These are phyloP conservation scores for Orchesella flavescens DNA, from an alignment of 2,888 invertebrate species.

Conservation along the genomic window DNA sequence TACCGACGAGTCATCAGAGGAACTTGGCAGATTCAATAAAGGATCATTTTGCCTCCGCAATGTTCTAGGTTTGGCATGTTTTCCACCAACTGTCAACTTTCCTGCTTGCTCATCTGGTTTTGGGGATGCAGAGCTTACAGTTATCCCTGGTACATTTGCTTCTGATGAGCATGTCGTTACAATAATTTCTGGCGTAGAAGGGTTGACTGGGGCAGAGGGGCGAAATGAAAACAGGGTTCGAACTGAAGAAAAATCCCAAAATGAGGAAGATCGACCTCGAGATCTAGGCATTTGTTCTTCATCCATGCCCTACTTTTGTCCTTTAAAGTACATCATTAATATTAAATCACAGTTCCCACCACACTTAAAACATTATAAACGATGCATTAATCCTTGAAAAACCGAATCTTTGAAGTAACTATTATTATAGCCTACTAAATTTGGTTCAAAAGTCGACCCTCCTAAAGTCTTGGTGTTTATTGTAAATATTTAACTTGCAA, in stretches of 20 bases:
- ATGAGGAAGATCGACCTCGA: not conserved
- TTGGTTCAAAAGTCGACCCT: too few species aligned
- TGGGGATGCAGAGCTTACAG: not conserved
- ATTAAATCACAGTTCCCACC: too few species aligned
- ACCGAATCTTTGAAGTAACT: too few species aligned
- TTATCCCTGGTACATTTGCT: slow-evolving; percentile 31
- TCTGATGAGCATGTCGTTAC: slow-evolving; percentile 54
- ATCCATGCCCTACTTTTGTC: slow-evolving; percentile 35
- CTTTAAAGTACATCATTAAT: slow-evolving; percentile 5
- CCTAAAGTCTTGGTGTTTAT: too few species aligned
- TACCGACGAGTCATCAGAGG: slow-evolving; percentile 21
- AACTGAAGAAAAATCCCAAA: slow-evolving; percentile 50
- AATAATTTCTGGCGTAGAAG: slow-evolving; percentile 55
- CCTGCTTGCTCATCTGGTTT: not conserved
- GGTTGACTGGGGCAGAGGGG: slow-evolving; percentile 22
- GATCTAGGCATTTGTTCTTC: slow-evolving; percentile 34
- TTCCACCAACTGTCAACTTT: not conserved
- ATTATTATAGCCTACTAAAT: too few species aligned
- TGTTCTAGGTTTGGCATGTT: not conserved
- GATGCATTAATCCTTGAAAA: too few species aligned
- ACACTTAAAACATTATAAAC: too few species aligned
- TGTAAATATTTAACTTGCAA: too few species aligned
- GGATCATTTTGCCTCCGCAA: slow-evolving; percentile 2
- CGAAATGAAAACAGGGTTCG: slow-evolving; percentile 48
- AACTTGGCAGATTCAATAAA: slow-evolving; percentile 29